Evolutionary conservation across 2,888 invertebrate species (phyloP).

Genomic region (Crepidodera aurea): DNA sequence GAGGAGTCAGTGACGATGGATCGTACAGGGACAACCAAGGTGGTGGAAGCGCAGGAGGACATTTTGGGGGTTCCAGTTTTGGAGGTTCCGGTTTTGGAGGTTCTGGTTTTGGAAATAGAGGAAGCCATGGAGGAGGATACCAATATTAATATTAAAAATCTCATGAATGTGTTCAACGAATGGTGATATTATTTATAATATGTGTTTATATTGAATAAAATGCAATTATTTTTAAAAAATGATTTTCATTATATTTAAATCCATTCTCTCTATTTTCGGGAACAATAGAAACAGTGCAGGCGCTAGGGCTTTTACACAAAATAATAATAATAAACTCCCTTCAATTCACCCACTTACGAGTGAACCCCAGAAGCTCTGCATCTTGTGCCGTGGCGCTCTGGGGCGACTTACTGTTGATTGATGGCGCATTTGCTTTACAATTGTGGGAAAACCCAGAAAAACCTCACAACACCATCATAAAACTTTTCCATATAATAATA

Average conservation of each 20-base stretch:
- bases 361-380: no score
- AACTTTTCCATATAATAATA: no score
- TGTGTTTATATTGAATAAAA: not conserved
- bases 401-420: no score
- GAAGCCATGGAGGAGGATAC: not conserved
- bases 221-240: not conserved
- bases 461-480: no score
- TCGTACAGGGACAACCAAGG: conserved; percentile 37
- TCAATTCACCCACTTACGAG: no score
- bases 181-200: conserved; percentile 6
- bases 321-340: no score
- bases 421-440: no score
- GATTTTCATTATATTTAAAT: not conserved
- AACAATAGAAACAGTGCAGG: no score
- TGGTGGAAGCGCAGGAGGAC: not conserved
- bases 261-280: not conserved
- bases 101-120: conserved; percentile 24
- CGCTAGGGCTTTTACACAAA: no score
- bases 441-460: no score
- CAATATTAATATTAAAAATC: not conserved
- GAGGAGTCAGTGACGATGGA: conserved; percentile 45
- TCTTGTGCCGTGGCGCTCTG: no score
- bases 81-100: conserved; percentile 16
- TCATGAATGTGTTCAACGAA: conserved; percentile 1
- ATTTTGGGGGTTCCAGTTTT: conserved; percentile 4